These are phyloP conservation scores for Oreochromis tanganicae DNA, from an alignment of 2,113 vertebrate species.

Conservation along the genomic window DNA sequence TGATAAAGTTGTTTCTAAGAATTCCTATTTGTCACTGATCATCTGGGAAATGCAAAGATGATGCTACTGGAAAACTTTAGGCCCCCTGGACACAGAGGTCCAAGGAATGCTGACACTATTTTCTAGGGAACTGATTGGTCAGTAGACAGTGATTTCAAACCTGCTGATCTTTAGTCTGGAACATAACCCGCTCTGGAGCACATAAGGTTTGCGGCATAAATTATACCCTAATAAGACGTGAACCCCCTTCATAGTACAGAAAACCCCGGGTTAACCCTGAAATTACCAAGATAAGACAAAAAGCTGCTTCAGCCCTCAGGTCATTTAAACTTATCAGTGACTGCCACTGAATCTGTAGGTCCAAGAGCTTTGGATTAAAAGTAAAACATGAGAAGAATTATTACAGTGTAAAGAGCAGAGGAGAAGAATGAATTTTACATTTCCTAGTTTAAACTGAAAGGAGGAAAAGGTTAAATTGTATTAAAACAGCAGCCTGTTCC, in stretches of 20 bases:
- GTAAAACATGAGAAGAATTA: background rate
- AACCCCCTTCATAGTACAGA: background rate
- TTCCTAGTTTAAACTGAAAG: background rate
- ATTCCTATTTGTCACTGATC: fast-evolving
- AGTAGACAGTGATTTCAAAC: background rate
- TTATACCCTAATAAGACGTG: fast-evolving
- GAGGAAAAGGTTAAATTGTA: background rate
- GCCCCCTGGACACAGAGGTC: background rate
- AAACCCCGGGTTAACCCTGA: background rate
- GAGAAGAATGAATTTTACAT: fast-evolving
- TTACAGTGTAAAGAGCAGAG: background rate
- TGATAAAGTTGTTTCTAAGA: background rate
- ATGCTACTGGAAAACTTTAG: background rate
- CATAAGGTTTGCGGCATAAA: background rate
- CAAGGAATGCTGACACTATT: background rate
- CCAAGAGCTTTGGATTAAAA: background rate
- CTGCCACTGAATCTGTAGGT: background rate
- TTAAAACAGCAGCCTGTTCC: background rate
- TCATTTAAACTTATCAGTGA: background rate
- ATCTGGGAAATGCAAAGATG: background rate
- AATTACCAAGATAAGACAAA: background rate
- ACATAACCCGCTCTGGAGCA: background rate
- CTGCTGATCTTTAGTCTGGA: background rate
- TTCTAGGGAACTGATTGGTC: background rate
- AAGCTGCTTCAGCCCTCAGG: background rate